Base-by-base conservation (phyloP, 2,113 vertebrate genomes). In the Acanthochromis polyacanthus region DNA sequence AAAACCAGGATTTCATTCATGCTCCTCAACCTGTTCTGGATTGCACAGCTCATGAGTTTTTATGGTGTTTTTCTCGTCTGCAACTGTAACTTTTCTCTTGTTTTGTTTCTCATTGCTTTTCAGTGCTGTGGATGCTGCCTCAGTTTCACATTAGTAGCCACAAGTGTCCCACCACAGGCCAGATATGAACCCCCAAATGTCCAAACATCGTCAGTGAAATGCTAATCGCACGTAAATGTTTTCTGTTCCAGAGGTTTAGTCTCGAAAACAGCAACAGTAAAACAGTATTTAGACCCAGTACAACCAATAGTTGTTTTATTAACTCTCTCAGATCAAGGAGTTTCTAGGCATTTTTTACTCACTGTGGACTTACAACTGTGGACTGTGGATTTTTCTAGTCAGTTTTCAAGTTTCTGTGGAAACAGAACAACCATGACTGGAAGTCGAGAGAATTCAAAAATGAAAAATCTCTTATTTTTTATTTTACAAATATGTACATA, bases 201-300 rank as follows among this genome's bases (percentile, higher is more conserved):
- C 46, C 12, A n/a, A 65, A 72, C 15, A 46, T 53, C 58, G 51
- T 61, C 20, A 57, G 17, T 66, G 6, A 61, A 55, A 55, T 53
- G 45, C 0, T 16, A 6, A 10, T 48, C 10, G 23, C 0, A 10
- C 51, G 17, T 53, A 64, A 74, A 59, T 45, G 10, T 63, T 30
- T 10, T 48, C 15, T 43, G 14, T 43, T 14, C 14, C 40, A 43
- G 40, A 15, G 11, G 40, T 43, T 15, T 43, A 36, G 32, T 36
- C 32, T 36, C 22, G 1, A 46, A 40, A 70, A 23, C 19, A 4
- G 16, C 46, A 57, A 25, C 25, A 25, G 25, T 1, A 46, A 40
- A 70, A 23, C 19, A 4, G 16, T 52, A 57, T 56, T 56, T 51
- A 51, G 16, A 46, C 16, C 22, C 6, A 30, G 5, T 30, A 6